Conservation (phyloP, 2,797 vertebrate species). For the Lates japonicus region DNA sequence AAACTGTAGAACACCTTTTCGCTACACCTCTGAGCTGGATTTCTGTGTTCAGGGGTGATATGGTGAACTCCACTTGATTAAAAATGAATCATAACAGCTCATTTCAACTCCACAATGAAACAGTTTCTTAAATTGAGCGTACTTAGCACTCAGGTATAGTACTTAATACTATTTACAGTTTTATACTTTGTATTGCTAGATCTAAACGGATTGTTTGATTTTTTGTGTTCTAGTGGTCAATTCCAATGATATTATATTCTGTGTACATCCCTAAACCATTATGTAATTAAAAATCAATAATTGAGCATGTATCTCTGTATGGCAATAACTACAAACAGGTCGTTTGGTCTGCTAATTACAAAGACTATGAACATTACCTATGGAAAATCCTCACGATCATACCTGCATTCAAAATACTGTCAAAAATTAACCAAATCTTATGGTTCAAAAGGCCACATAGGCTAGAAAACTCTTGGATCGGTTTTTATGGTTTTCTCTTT, state of each 20-base stretch:
- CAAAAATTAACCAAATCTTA: neutral
- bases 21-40: neutral
- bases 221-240: neutral
- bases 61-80: neutral
- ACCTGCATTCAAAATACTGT: neutral
- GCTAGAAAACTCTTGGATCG: neutral
- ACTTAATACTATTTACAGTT: neutral
- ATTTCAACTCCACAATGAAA: neutral
- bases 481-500: constrained; percentile 59
- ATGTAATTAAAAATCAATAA: neutral
- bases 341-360: constrained; percentile 1
- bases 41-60: neutral
- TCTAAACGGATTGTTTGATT: neutral
- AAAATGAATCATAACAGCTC: neutral
- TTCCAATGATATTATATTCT: too few relatives aligned
- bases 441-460: neutral
- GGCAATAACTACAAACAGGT: constrained; percentile 19
- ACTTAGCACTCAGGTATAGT: neutral
- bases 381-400: neutral
- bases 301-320: neutral
- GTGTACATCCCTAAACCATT: neutral
- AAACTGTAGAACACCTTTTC: neutral
- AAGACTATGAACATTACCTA: neutral
- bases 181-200: neutral
- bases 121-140: neutral